Conservation (phyloP, 2,888 invertebrate species). For the Eupithecia subfuscata region DNA sequence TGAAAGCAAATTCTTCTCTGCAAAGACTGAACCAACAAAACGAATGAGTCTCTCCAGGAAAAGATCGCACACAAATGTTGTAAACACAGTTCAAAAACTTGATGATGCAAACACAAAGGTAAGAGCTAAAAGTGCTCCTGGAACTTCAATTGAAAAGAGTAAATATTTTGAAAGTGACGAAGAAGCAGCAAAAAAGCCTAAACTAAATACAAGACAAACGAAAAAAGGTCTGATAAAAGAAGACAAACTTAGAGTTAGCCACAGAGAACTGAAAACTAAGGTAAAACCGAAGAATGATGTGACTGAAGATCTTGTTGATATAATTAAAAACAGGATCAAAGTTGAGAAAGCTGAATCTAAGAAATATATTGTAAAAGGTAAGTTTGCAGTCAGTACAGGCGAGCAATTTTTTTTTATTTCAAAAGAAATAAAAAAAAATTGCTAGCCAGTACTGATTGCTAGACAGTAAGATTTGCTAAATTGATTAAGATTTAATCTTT, state of each 20-base stretch:
- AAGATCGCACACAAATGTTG: constrained; percentile 49
- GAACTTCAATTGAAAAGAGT: constrained; percentile 57
- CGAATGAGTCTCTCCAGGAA: constrained; percentile 42
- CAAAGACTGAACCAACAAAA: constrained; percentile 43
- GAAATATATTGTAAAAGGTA: constrained; percentile 68
- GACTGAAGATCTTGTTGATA: constrained; percentile 76
- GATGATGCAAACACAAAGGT: constrained; percentile 33
- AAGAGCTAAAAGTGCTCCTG: constrained; percentile 68
- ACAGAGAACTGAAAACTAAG: constrained; percentile 68
- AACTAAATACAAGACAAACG: constrained; percentile 47
- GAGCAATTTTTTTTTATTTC: not conserved
- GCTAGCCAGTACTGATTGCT: too few relatives aligned
- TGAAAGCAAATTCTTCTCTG: constrained; percentile 65
- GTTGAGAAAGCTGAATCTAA: constrained; percentile 72
- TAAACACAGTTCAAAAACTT: constrained; percentile 24
- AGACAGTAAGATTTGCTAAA: too few relatives aligned
- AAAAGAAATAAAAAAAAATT: too few relatives aligned
- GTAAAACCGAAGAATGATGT: constrained; percentile 68
- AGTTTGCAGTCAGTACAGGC: constrained; percentile 9
- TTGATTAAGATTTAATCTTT: too few relatives aligned
- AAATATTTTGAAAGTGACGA: constrained; percentile 64
- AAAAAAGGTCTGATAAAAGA: constrained; percentile 50
- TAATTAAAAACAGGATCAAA: constrained; percentile 79
- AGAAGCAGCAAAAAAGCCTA: constrained; percentile 48
- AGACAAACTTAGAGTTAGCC: constrained; percentile 69